Base-by-base conservation (phyloP, 2,113 vertebrate genomes). In the Dissostichus mawsoni region DNA sequence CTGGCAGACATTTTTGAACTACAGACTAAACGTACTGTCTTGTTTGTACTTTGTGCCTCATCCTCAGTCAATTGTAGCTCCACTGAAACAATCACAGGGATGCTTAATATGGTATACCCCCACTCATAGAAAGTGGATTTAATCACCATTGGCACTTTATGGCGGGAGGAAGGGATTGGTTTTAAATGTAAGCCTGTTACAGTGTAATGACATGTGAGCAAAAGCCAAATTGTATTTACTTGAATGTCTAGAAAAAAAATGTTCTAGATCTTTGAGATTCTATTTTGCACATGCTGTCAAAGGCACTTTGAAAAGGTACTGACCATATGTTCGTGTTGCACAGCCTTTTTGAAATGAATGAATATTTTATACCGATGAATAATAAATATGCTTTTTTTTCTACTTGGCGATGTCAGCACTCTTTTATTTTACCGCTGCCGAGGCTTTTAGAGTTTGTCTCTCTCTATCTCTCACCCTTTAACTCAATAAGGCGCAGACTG, bases 301-400 rank as follows among this genome's bases (percentile, higher is more conserved):
- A 87, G 86, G 90, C 91, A 93, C 90, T 92, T 92, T 89, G 69
- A 88, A 88, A 41, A 81, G 9, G 74, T 88, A 85, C 84, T 80
- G 89, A 91, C 85, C 67, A 81, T 90, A 87, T 85, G 87, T 92
- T 90, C 23, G 7, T 81, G 80, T 92, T 92, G 87, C 93, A 93
- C 89, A 94, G 89, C 78, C 81, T 91, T 93, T 69, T 92, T 75
- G 17, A 92, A 89, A 91, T 81, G 61, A 82, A 86, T 85, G 36
- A 93, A 92, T 94, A 80, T 94, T 94, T 94, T 94, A 92, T 93
- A 94, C 83, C 11, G 74, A 90, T 92, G 81, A 93, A 93, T 92
- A 93, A 94, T 91, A 92, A 92, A 92, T 76, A 41, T 77, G 63
- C 29, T 87, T 88, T 90, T 74, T 41, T 92, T 94, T 90, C 80